phyloP scores from a whole-genome alignment of 2,888 invertebrate genomes.

The Danaus chrysippus region DNA sequence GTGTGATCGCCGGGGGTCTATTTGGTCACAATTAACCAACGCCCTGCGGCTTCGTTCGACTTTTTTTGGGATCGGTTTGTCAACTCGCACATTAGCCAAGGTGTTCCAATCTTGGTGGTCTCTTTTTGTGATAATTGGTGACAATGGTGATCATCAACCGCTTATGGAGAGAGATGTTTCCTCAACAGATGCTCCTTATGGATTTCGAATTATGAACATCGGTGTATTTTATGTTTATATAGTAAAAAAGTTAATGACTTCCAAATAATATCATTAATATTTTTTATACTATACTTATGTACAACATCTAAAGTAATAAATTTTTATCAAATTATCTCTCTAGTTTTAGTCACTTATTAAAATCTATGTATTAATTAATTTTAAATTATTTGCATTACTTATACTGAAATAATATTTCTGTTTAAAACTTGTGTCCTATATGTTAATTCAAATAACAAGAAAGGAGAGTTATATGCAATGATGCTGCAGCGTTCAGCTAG shows the following conservation, averaged over 20 bases:
- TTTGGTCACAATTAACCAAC: conserved; percentile 42
- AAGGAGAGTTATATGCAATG: no score
- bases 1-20: conserved; percentile 30
- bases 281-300: no score
- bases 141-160: conserved; percentile 71
- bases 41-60: conserved; percentile 62
- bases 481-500: no score
- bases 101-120: conserved; percentile 71
- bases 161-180: conserved; percentile 72
- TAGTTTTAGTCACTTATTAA: no score
- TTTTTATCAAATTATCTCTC: no score
- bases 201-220: conserved; percentile 12
- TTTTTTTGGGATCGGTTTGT: conserved; percentile 62
- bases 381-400: no score
- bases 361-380: no score
- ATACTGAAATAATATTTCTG: no score
- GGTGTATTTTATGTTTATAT: background rate
- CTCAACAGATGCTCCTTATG: conserved; percentile 54
- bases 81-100: conserved; percentile 75
- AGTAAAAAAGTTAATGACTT: background rate
- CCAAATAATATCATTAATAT: no score
- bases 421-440: no score
- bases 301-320: no score
- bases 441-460: no score
- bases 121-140: conserved; percentile 73